Evolutionary conservation across 2,888 invertebrate genomes (phyloP).

Genomic region (Thereva unica): DNA sequence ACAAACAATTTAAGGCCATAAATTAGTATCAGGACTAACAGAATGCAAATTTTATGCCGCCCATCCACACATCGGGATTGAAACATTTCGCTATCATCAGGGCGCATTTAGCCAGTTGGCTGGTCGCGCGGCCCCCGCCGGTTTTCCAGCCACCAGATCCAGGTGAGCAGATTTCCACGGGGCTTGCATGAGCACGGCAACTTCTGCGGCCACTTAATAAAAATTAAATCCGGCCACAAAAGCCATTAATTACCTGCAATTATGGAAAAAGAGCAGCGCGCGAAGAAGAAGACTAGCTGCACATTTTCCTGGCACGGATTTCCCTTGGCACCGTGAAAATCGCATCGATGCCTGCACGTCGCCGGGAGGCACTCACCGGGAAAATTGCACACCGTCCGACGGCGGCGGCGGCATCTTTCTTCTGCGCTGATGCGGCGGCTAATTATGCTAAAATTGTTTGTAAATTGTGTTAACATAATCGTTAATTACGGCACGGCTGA

Average conservation of each 20-base stretch:
- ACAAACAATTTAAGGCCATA: too few relatives aligned
- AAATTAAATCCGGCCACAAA: slow-evolving; percentile 36
- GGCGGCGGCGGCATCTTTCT: slow-evolving; percentile 38
- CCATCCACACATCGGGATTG: slow-evolving; percentile 11
- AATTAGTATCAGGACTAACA: too few relatives aligned
- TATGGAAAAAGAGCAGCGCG: slow-evolving; percentile 10
- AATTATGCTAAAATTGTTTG: slow-evolving; percentile 42
- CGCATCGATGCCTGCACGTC: not conserved
- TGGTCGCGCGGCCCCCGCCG: not conserved
- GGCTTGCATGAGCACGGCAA: not conserved
- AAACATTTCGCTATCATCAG: slow-evolving; percentile 13
- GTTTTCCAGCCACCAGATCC: not conserved
- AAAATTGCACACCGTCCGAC: slow-evolving; percentile 23
- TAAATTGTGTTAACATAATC: slow-evolving; percentile 42
- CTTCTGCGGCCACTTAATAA: slow-evolving; percentile 25
- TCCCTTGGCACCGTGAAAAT: slow-evolving; percentile 18
- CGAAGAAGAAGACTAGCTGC: slow-evolving; percentile 23
- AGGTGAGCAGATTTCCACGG: not conserved
- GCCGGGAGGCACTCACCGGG: slow-evolving; percentile 7
- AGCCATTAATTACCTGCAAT: slow-evolving; percentile 38
- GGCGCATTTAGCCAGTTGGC: not conserved
- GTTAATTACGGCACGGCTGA: slow-evolving; percentile 37
- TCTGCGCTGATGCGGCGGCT: slow-evolving; percentile 23
- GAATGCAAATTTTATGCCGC: slow-evolving; percentile 16
- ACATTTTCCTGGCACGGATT: slow-evolving; percentile 36